Percentiles rank a stretch among this genome's conserved stretches.
phyloP scores from a whole-genome alignment of 2,797 vertebrate species.

The Semaprochilodus insignis region DNA sequence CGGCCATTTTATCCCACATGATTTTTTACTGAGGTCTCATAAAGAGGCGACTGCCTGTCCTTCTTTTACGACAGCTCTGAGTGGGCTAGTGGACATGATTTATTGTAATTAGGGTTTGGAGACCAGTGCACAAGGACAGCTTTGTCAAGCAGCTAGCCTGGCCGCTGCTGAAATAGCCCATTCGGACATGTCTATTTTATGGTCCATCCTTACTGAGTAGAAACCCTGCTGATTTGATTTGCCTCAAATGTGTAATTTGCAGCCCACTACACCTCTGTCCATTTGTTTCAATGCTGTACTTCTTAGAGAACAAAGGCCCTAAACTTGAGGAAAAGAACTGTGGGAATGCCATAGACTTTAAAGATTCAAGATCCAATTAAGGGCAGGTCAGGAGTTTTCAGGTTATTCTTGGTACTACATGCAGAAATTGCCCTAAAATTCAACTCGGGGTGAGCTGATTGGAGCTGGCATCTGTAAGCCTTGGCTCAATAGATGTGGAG shows the following conservation, averaged over 20 bases:
- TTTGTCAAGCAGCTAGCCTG: neutral
- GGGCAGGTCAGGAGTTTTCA: neutral
- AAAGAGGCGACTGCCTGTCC: constrained; percentile 21
- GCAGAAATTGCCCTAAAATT: neutral
- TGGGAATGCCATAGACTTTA: neutral
- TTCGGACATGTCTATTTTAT: neutral
- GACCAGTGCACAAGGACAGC: constrained; percentile 7
- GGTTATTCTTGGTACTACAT: neutral
- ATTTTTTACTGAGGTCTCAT: constrained; percentile 17
- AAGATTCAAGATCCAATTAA: neutral
- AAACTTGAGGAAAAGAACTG: neutral
- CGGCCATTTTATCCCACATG: constrained; percentile 18
- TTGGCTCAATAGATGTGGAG: neutral
- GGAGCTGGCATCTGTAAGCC: neutral
- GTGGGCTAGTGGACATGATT: constrained; percentile 1
- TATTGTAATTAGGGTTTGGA: neutral
- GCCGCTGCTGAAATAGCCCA: constrained; percentile 5
- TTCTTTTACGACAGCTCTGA: constrained; percentile 6
- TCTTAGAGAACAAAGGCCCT: neutral
- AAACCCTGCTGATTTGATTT: constrained; percentile 5
- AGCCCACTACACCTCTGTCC: neutral
- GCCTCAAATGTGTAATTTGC: neutral
- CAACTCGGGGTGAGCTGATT: neutral
- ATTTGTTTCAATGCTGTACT: neutral
- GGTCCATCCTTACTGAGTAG: neutral